Conservation (phyloP, 2,888 invertebrate genomes). For the Limnephilus lunatus region DNA sequence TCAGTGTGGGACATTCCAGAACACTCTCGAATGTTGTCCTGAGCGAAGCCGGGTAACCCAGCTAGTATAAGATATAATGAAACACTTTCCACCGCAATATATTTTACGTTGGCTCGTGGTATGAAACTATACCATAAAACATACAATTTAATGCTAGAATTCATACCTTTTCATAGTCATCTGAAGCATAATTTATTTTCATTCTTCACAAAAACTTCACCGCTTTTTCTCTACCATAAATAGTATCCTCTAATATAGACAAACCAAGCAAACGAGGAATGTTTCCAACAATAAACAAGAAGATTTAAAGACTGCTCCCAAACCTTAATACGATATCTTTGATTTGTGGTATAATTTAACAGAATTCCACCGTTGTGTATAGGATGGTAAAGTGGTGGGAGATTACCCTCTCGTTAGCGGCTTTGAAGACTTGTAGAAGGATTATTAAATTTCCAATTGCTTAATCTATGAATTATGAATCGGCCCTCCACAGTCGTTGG, state of each 20-base stretch:
- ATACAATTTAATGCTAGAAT: neutral
- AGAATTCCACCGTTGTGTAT: neutral
- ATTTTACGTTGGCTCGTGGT: neutral
- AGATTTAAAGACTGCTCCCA: neutral
- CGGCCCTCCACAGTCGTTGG: neutral
- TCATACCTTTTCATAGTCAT: neutral
- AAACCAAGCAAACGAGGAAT: neutral
- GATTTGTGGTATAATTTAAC: neutral
- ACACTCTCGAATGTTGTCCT: no score
- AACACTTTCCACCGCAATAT: neutral
- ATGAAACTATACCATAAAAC: neutral
- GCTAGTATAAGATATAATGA: neutral
- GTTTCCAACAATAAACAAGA: neutral
- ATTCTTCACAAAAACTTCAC: neutral
- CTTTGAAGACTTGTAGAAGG: neutral
- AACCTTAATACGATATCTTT: neutral
- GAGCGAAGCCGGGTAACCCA: no score
- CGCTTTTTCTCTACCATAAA: neutral
- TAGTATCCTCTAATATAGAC: neutral
- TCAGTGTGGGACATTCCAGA: no score
- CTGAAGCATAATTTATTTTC: neutral
- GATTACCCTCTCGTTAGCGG: neutral
- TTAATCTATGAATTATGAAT: slow-evolving; percentile 24
- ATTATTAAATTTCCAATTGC: slow-evolving; percentile 27
- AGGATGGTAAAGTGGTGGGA: neutral